Conservation (phyloP, 2,797 vertebrate genomes). For the Spondyliosoma cantharus region DNA sequence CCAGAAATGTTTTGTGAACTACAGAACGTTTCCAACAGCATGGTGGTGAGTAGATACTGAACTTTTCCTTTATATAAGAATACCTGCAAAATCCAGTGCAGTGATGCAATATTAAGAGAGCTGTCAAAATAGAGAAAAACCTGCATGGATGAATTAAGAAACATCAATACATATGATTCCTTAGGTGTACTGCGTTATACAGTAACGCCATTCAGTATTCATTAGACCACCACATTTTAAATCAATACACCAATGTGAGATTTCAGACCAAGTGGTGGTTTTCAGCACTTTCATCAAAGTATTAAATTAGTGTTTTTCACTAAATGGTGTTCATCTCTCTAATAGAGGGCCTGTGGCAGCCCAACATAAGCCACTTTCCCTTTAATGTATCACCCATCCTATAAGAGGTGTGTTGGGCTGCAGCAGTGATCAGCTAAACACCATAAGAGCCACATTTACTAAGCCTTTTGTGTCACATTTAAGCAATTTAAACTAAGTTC, state of each 20-base stretch:
- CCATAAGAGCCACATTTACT: not conserved
- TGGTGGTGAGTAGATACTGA: no score
- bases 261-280: not conserved
- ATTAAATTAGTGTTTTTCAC: not conserved
- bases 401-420: not conserved
- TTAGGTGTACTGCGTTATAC: not conserved
- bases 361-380: not conserved
- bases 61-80: not conserved
- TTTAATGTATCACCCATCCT: not conserved
- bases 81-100: not conserved
- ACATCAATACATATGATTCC: not conserved
- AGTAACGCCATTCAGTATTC: not conserved
- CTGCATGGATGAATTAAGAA: not conserved
- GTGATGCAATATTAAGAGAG: not conserved
- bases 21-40: no score
- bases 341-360: not conserved
- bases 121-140: not conserved
- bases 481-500: no score
- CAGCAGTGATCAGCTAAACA: not conserved
- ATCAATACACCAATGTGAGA: no score
- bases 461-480: not conserved
- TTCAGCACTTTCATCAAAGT: not conserved
- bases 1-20: no score
- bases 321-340: not conserved
- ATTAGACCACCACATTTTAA: not conserved